Base-by-base conservation (phyloP, 2,113 vertebrate genomes). In the Piliocolobus tephrosceles region DNA sequence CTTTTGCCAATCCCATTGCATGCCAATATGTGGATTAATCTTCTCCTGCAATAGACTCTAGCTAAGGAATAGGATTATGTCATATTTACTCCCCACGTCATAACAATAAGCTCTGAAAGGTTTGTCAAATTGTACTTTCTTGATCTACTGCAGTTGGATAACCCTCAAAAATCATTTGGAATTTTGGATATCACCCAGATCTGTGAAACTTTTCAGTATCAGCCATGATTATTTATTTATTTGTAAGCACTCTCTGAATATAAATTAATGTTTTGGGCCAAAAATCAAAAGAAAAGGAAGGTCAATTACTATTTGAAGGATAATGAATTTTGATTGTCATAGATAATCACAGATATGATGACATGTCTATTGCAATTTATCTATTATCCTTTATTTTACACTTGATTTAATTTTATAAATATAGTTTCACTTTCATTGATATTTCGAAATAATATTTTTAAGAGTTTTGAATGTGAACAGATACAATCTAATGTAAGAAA, bases 331-430 rank as follows among this genome's bases (percentile, higher is more conserved):
- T 66, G 25, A 80, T 68, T 92, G 52, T 75, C 50, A 61, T 72
- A 14, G 61, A 64, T 27, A 64, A 64, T 64, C 27, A 88, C 80
- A 88, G 86, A 58, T 10, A 92, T 40, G 17, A 83, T 52, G 45
- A 38, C 40, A n/a, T 43, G 2, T 47, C 38, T 40, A 43, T 92
- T 72, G 55, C 1, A 22, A 80, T 61, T 95, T 90, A 50, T 80
- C 14, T 40, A 66, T 38, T 38, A 81, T 57, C 43, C 5, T 32
- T 90, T 32, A 79, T 58, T 94, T 90, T 92, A 32, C 0, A 76
- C 66, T 95, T 95, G 73, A 88, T 94, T 95, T 85, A 16, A 8
- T 38, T 92, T 91, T 50, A 82, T 95, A 93, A 86, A 91, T 82
- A 84, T 23, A 76, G 20, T 95, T 95, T 96, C 50, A 82, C 72